Evolutionary conservation across 2,113 vertebrate genomes (phyloP).

Genomic region (Saguinus imperator): DNA sequence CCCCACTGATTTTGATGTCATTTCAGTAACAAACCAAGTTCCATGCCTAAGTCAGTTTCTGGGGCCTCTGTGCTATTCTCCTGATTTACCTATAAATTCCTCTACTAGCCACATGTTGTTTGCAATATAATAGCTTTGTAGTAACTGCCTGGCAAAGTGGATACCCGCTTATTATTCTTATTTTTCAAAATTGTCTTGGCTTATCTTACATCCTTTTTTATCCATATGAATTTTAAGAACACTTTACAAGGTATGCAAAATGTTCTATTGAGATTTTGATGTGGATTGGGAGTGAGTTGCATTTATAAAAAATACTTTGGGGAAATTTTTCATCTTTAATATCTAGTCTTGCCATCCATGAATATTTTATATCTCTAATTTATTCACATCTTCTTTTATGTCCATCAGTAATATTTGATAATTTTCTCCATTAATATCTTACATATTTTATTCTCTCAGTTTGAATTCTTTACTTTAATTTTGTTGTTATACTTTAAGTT

Average conservation of each 20-base stretch:
- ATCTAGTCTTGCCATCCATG: background rate
- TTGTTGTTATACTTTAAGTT: too few species aligned
- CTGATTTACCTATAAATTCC: slow-evolving; percentile 35
- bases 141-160: background rate
- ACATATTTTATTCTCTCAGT: background rate
- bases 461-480: too few species aligned
- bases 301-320: background rate
- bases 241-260: background rate
- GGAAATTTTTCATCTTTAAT: background rate
- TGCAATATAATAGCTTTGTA: background rate
- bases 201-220: background rate
- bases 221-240: background rate
- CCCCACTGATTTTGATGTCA: background rate
- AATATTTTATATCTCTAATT: background rate
- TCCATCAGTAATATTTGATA: background rate
- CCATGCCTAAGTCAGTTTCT: background rate
- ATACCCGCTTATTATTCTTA: background rate
- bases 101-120: slow-evolving; percentile 9
- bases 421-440: background rate
- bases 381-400: background rate
- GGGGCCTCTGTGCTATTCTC: background rate
- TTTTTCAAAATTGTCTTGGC: slow-evolving; percentile 27
- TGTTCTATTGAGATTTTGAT: background rate
- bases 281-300: background rate
- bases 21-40: slow-evolving; percentile 30